Conservation (phyloP, 2,888 invertebrate genomes). For the Pecten maximus region DNA sequence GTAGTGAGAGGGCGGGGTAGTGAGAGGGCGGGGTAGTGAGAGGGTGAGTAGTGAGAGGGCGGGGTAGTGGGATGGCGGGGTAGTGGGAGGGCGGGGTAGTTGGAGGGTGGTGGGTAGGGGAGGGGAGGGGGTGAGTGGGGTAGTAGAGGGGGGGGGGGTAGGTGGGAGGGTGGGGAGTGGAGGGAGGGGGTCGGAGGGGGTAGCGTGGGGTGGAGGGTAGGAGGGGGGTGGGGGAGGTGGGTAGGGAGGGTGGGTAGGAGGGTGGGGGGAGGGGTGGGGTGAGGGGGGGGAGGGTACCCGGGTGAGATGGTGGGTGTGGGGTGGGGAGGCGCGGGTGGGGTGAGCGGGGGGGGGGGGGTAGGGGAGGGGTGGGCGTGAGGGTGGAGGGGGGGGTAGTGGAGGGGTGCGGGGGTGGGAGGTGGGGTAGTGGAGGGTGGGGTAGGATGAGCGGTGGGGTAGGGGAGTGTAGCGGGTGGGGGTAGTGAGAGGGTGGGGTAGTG, state of each 20-base stretch:
- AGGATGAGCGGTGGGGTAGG: background rate
- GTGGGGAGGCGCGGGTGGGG: background rate
- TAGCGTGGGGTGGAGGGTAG: conserved; percentile 19
- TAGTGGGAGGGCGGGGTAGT: background rate
- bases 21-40: background rate
- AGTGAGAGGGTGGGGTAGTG: conserved; percentile 45
- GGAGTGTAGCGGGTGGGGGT: too few species aligned
- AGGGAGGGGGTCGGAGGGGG: background rate
- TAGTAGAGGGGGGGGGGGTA: conserved; percentile 5
- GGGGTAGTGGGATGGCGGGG: background rate
- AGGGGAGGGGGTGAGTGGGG: conserved; percentile 1
- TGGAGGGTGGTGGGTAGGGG: background rate
- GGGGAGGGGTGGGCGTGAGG: conserved; percentile 14
- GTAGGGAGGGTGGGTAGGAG: background rate
- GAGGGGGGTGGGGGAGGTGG: background rate
- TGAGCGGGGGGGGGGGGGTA: background rate
- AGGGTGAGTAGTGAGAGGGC: background rate
- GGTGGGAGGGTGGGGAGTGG: conserved; percentile 38
- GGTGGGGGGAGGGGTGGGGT: too few species aligned
- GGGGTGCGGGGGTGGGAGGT: background rate
- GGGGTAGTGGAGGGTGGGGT: background rate
- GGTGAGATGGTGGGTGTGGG: background rate
- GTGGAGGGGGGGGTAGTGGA: background rate
- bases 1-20: background rate
- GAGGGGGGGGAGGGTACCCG: conserved; percentile 37